phyloP scores from a whole-genome alignment of 2,888 invertebrate genomes.

The Pammene aurita region DNA sequence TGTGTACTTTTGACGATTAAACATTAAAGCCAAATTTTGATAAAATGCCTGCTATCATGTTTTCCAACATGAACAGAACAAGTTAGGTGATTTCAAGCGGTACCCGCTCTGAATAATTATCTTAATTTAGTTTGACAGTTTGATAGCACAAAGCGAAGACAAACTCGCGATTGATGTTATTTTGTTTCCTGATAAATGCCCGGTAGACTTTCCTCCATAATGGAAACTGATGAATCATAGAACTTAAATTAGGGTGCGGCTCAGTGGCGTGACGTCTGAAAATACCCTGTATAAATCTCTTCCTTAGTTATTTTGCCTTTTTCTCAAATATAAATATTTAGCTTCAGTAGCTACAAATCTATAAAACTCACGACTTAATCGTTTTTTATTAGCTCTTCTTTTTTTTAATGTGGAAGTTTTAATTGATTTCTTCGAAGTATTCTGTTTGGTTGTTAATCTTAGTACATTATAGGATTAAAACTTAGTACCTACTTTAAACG shows the following conservation, averaged over 20 bases:
- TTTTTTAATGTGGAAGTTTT: too few relatives aligned
- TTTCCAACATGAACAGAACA: background rate
- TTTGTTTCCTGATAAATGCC: constrained; percentile 33
- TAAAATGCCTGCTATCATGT: background rate
- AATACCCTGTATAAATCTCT: background rate
- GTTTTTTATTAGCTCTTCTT: too few relatives aligned
- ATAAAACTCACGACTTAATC: too few relatives aligned
- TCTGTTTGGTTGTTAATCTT: too few relatives aligned
- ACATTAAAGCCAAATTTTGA: background rate
- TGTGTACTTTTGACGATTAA: too few relatives aligned
- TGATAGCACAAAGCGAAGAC: constrained; percentile 29
- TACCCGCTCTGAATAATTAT: constrained; percentile 32
- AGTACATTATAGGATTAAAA: too few relatives aligned
- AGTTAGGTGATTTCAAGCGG: constrained; percentile 9
- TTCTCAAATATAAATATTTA: background rate
- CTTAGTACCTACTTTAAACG: too few relatives aligned
- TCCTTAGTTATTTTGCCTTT: background rate
- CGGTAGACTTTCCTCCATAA: constrained; percentile 25
- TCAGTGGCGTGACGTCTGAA: background rate
- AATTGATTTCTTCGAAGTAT: too few relatives aligned
- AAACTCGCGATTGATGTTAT: constrained; percentile 33
- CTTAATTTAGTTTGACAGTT: constrained; percentile 40
- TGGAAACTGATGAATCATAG: constrained; percentile 25
- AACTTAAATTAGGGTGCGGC: constrained; percentile 18
- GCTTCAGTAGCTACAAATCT: too few relatives aligned